Base-by-base conservation (phyloP, 1,140 invertebrate species). In the Pogonomyrmex barbatus region DNA sequence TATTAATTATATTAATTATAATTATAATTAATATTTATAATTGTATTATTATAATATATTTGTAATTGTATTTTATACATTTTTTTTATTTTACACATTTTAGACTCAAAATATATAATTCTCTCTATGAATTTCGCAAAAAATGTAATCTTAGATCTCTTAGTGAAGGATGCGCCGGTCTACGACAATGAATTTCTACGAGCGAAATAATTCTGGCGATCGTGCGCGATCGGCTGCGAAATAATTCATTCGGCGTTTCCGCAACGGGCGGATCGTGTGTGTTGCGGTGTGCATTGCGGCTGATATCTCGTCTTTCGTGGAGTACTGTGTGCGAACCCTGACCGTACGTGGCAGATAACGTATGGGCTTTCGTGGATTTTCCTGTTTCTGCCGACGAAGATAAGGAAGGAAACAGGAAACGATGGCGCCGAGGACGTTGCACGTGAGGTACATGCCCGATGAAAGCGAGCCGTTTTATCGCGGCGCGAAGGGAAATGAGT, bases 301-400 rank as follows among this genome's bases (percentile, higher is more conserved):
- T 67, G 89, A 90, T 91, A 92, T 87, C 86, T 85, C 77, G 68
- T 87, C 67, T 70, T 52, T 68, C 71, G 52, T 85, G 82, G 63
- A 24, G 58, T 75, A 75, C 70, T 47, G 39, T 73, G 79, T 54
- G 81, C 71, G 83, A 79, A 85, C 75, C 75, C 81, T 89, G 75
- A 85, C 86, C 73, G 75, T 54, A 79, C 87, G 39, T 75, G 60
- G 75, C 73, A 39, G 78, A 84, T 88, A 86, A 88, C 85, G 75
- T 85, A 89, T 87, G 90, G 63, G 85, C 87, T 85, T 91, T 85
- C 86, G 88, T 89, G 89, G 91, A 89, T 93, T 93, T 93, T 93
- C 92, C 93, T 88, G 91, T 93, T 93, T 88, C 65, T 67, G 62
- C 60, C 39, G 76, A 45, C 76, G 52, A 14, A 76, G 71, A 67